These are phyloP conservation scores for Lamellibrachia luymesi DNA, from an alignment of 1,140 invertebrate species.

Conservation along the genomic window DNA sequence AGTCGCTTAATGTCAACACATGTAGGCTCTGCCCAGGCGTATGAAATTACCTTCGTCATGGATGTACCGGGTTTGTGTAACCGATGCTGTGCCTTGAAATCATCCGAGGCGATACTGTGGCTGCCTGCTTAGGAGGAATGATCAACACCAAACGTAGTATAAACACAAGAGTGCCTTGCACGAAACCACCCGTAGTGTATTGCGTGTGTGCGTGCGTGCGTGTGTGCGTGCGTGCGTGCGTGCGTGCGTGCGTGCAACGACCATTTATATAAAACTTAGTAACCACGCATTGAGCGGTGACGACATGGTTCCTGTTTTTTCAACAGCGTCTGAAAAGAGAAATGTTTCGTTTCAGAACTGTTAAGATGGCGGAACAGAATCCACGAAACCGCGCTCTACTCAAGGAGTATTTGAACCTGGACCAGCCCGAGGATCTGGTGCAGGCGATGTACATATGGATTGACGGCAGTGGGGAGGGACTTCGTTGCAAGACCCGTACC, in stretches of 20 bases:
- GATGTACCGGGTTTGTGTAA: background rate
- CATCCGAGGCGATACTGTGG: too few species aligned
- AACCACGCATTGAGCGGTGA: background rate
- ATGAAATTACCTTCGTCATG: background rate
- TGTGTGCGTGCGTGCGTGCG: too few species aligned
- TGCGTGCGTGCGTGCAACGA: background rate
- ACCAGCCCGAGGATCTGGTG: conserved; percentile 65
- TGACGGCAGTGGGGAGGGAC: conserved; percentile 85
- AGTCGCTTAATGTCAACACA: background rate
- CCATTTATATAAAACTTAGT: background rate
- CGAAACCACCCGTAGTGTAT: too few species aligned
- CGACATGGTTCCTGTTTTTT: background rate
- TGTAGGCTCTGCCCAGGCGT: background rate
- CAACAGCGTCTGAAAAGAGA: background rate
- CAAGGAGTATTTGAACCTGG: conserved; percentile 17
- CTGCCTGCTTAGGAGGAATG: background rate
- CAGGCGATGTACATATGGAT: conserved; percentile 94
- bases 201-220: too few species aligned
- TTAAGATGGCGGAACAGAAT: background rate
- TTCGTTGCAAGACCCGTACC: conserved; percentile 86
- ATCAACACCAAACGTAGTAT: background rate
- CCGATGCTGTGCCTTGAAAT: background rate
- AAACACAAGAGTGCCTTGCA: too few species aligned
- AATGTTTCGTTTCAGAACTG: background rate
- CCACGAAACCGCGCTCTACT: conserved; percentile 1